Conservation (phyloP, 2,113 vertebrate species). For the Arothron firmamentum region DNA sequence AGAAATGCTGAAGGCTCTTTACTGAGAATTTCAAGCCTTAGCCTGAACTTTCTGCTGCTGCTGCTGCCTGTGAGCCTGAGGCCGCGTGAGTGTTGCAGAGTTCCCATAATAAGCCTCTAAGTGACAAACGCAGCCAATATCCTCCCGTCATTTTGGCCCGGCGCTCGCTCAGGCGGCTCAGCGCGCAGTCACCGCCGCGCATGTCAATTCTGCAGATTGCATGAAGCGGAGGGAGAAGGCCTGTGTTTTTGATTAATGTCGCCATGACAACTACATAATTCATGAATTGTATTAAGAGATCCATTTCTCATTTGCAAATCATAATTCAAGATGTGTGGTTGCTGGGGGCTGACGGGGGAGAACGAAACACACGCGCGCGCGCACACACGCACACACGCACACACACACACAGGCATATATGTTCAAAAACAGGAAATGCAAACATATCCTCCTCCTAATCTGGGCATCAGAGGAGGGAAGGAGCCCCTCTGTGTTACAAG, state of each 20-base stretch:
- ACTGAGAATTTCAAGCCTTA: slow-evolving; percentile 28
- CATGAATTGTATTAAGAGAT: slow-evolving; percentile 76
- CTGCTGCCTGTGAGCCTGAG: slow-evolving; percentile 40
- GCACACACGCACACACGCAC: slow-evolving; percentile 1
- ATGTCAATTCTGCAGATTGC: slow-evolving; percentile 75
- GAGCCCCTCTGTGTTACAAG: slow-evolving; percentile 30
- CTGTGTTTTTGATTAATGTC: slow-evolving; percentile 75
- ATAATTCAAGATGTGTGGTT: slow-evolving; percentile 65
- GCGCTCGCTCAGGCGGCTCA: slow-evolving; percentile 49
- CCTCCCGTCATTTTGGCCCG: slow-evolving; percentile 57
- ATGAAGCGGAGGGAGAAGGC: slow-evolving; percentile 51
- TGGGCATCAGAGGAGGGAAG: slow-evolving; percentile 31
- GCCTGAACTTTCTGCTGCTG: slow-evolving; percentile 42
- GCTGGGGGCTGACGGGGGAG: slow-evolving; percentile 40
- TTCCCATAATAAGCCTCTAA: slow-evolving; percentile 66
- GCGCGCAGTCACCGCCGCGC: slow-evolving; percentile 55
- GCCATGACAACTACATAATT: slow-evolving; percentile 78
- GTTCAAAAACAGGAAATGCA: slow-evolving; percentile 31
- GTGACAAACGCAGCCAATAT: slow-evolving; percentile 69
- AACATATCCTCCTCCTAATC: slow-evolving; percentile 42
- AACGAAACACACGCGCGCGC: slow-evolving; percentile 1
- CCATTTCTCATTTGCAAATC: slow-evolving; percentile 76
- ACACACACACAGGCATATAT: not conserved
- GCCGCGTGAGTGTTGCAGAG: slow-evolving; percentile 58
- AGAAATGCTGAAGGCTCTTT: slow-evolving; percentile 11